Conservation (phyloP, 2,888 invertebrate genomes). For the Pollenia labialis region DNA sequence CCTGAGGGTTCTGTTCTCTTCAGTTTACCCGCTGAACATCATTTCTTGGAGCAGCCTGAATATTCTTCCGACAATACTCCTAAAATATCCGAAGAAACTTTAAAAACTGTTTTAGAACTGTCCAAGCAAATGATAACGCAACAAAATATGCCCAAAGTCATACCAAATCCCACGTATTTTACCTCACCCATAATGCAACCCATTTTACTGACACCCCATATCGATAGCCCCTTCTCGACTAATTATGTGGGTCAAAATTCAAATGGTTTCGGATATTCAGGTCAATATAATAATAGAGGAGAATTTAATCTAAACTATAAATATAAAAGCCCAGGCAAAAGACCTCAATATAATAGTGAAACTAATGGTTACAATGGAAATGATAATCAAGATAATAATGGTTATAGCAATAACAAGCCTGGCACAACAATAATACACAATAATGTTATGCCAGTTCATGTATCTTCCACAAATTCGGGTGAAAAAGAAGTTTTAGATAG, state of each 20-base stretch:
- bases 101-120: constrained; percentile 83
- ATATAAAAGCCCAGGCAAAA: constrained; percentile 36
- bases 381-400: constrained; percentile 32
- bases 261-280: constrained; percentile 15
- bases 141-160: constrained; percentile 81
- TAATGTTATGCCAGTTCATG: constrained; percentile 81
- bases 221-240: constrained; percentile 77
- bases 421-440: constrained; percentile 82
- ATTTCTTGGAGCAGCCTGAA: constrained; percentile 63
- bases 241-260: constrained; percentile 67
- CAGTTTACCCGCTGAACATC: constrained; percentile 75
- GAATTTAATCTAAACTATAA: constrained; percentile 27
- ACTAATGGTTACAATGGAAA: constrained; percentile 10
- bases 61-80: constrained; percentile 78
- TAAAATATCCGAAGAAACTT: constrained; percentile 83
- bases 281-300: neutral
- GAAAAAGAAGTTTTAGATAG: constrained; percentile 81
- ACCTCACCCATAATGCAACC: constrained; percentile 81
- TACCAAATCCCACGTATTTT: constrained; percentile 79
- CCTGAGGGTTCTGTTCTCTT: constrained; percentile 83
- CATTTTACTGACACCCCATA: constrained; percentile 77
- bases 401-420: constrained; percentile 74
- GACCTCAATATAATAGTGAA: neutral
- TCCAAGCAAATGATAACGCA: constrained; percentile 84
- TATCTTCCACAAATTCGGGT: constrained; percentile 78